phyloP scores from a whole-genome alignment of 2,797 vertebrate species.

The Danio jaintianensis region DNA sequence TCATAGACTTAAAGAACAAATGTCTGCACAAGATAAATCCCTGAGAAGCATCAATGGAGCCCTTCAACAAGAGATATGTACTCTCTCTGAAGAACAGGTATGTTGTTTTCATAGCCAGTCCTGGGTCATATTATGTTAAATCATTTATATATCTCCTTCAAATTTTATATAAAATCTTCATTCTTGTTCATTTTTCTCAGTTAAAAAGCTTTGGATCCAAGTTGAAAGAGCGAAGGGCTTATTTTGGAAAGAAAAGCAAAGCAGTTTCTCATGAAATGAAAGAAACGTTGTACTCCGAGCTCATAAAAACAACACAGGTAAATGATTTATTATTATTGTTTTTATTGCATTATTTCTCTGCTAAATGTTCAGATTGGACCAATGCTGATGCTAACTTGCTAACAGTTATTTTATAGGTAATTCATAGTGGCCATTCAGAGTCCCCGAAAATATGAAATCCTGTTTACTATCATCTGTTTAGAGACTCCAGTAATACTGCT shows the following conservation, averaged over 20 bases:
- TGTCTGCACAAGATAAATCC: slow-evolving; percentile 72
- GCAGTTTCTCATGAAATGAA: slow-evolving; percentile 78
- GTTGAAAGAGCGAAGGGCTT: slow-evolving; percentile 74
- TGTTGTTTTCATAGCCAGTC: slow-evolving; percentile 1
- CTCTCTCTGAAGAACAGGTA: slow-evolving; percentile 75
- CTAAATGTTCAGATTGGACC: neutral
- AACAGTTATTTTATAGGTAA: too few relatives aligned
- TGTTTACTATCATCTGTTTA: too few relatives aligned
- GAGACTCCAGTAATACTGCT: too few relatives aligned
- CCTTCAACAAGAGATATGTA: slow-evolving; percentile 73
- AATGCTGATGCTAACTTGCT: neutral
- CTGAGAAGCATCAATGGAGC: slow-evolving; percentile 70
- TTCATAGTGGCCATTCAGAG: too few relatives aligned
- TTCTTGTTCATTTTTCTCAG: slow-evolving; percentile 59
- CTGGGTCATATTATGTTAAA: neutral
- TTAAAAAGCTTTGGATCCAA: slow-evolving; percentile 73
- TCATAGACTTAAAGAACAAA: slow-evolving; percentile 73
- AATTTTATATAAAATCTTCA: neutral
- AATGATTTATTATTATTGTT: slow-evolving; percentile 27
- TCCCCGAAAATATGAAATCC: too few relatives aligned
- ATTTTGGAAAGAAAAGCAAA: slow-evolving; percentile 78
- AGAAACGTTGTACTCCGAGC: slow-evolving; percentile 70
- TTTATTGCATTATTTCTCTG: neutral
- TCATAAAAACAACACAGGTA: slow-evolving; percentile 72
- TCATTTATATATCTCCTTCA: neutral